These are phyloP conservation scores for Hucho hucho DNA, from an alignment of 2,113 vertebrate species.

Conservation along the genomic window DNA sequence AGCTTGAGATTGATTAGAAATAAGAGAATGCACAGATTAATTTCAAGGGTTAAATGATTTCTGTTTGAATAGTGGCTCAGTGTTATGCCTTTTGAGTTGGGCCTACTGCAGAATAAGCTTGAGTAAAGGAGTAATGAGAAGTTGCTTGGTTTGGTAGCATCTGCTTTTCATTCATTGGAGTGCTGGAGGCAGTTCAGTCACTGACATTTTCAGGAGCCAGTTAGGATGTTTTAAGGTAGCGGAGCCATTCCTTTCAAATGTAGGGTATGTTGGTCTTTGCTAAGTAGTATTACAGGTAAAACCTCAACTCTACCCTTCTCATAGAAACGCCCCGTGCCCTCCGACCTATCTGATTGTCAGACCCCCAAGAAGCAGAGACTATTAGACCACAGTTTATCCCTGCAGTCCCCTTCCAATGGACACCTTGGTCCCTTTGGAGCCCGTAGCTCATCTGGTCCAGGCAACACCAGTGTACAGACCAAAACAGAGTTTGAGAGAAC, in stretches of 20 bases:
- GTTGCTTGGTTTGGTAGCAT: constrained; percentile 28
- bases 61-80: neutral
- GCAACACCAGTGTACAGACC: constrained; percentile 48
- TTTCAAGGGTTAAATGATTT: too few species aligned
- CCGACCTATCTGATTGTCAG: constrained; percentile 62
- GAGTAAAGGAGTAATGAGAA: constrained; percentile 8
- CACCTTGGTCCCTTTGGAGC: constrained; percentile 46
- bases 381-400: constrained; percentile 60
- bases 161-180: constrained; percentile 37
- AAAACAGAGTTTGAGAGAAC: constrained; percentile 65
- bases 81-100: neutral
- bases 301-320: neutral
- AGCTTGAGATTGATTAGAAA: neutral
- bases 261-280: neutral
- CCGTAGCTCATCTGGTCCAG: constrained; percentile 44
- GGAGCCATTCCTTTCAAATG: too few species aligned
- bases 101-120: constrained; percentile 7
- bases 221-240: constrained; percentile 3
- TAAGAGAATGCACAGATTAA: neutral
- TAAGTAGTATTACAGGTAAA: neutral
- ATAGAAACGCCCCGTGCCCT: constrained; percentile 75
- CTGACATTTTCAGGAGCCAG: constrained; percentile 27
- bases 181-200: constrained; percentile 28
- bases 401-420: constrained; percentile 60
- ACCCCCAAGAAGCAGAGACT: constrained; percentile 75